Conservation (phyloP, 2,888 invertebrate genomes). For the Ophion costatus region DNA sequence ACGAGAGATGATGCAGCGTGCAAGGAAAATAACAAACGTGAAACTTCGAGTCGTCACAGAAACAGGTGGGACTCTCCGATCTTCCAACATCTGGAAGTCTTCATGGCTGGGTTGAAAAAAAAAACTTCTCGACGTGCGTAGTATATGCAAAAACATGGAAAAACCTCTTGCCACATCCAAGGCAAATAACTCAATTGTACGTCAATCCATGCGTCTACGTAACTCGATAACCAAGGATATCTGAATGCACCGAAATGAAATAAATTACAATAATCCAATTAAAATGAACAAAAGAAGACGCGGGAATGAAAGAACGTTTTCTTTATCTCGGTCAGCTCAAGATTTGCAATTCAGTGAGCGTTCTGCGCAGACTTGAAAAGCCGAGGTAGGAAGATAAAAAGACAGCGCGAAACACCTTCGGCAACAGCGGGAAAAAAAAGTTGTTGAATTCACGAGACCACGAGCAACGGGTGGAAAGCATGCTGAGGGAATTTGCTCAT, state of each 20-base stretch:
- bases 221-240: not conserved
- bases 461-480: not conserved
- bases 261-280: not conserved
- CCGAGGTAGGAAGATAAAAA: conserved; percentile 15
- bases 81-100: no score
- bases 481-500: no score
- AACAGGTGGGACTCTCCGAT: no score
- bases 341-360: not conserved
- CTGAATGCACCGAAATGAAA: not conserved
- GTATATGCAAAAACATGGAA: no score
- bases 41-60: no score
- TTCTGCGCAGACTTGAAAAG: not conserved
- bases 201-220: no score
- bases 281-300: not conserved
- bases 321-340: not conserved
- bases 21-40: no score
- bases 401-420: not conserved
- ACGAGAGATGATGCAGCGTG: no score
- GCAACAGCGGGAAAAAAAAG: not conserved
- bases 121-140: no score
- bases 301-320: not conserved
- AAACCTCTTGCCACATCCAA: no score
- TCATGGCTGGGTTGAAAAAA: no score
- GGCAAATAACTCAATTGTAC: no score
- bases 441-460: not conserved